Evolutionary conservation across 1,140 invertebrate genomes (phyloP).

Genomic region (Subanguina moxae): DNA sequence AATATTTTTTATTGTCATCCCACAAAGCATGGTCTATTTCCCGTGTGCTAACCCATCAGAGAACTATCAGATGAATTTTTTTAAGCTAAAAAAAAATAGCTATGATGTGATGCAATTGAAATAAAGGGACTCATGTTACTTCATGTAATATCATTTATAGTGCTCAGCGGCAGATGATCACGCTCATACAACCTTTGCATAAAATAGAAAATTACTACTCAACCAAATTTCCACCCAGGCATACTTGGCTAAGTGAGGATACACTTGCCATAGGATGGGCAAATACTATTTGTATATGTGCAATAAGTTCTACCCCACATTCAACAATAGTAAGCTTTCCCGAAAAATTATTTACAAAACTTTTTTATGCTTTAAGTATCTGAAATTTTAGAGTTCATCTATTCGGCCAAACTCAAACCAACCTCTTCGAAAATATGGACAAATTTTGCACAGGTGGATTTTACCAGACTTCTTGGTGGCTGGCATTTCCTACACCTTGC

Average conservation of each 20-base stretch:
- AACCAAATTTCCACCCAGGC: slow-evolving; percentile 35
- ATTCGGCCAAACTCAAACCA: neutral
- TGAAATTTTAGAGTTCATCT: too few relatives aligned
- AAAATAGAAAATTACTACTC: slow-evolving; percentile 19
- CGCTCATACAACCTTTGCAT: slow-evolving; percentile 51
- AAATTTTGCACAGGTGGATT: slow-evolving; percentile 27
- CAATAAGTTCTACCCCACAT: neutral
- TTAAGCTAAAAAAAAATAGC: too few relatives aligned
- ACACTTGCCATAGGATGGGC: slow-evolving; percentile 54
- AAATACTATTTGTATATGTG: slow-evolving; percentile 42
- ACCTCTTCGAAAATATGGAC: slow-evolving; percentile 16
- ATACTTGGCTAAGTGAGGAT: slow-evolving; percentile 44
- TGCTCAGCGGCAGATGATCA: slow-evolving; percentile 28
- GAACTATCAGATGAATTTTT: too few relatives aligned
- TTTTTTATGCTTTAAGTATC: neutral
- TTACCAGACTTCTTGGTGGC: slow-evolving; percentile 35
- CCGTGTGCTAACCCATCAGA: too few relatives aligned
- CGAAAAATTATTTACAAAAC: neutral
- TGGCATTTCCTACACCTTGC: slow-evolving; percentile 33
- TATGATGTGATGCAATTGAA: too few relatives aligned
- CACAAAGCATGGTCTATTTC: too few relatives aligned
- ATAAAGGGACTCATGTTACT: too few relatives aligned
- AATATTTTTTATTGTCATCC: too few relatives aligned
- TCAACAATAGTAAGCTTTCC: neutral
- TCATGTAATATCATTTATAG: neutral